Percentiles rank a stretch among this genome's conserved stretches.
Evolutionary conservation across 2,888 invertebrate genomes (phyloP).

Genomic region (Chrysina gloriosa): DNA sequence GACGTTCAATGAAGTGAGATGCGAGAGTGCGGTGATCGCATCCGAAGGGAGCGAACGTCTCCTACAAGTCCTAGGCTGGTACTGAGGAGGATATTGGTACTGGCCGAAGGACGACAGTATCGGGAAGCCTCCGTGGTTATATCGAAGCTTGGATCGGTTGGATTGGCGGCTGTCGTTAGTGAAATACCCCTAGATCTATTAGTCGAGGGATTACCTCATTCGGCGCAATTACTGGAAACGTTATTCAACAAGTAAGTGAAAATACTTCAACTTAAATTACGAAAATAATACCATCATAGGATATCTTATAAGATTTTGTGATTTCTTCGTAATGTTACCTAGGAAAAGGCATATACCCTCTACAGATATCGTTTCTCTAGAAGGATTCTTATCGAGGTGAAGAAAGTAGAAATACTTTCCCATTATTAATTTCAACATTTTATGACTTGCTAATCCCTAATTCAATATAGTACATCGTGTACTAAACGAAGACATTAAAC

Average conservation of each 20-base stretch:
- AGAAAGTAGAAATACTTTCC: too few species aligned
- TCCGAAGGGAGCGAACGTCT: slow-evolving; percentile 73
- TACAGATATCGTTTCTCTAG: too few species aligned
- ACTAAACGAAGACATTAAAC: too few species aligned
- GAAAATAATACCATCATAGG: too few species aligned
- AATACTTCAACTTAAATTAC: too few species aligned
- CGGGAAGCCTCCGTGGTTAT: slow-evolving; percentile 91
- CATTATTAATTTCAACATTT: too few species aligned
- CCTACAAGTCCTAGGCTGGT: slow-evolving; percentile 77
- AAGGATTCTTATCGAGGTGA: too few species aligned
- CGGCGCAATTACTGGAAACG: slow-evolving; percentile 87
- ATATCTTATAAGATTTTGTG: too few species aligned
- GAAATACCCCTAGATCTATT: slow-evolving; percentile 89
- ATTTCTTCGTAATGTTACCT: too few species aligned
- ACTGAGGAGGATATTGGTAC: slow-evolving; percentile 76
- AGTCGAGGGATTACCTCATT: slow-evolving; percentile 90
- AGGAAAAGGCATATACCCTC: too few species aligned
- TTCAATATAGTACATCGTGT: too few species aligned
- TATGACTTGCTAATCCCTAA: too few species aligned
- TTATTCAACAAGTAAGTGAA: slow-evolving; percentile 78
- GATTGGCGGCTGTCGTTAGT: slow-evolving; percentile 78
- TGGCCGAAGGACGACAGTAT: slow-evolving; percentile 90
- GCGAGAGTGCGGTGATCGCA: slow-evolving; percentile 80
- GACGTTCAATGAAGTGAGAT: slow-evolving; percentile 62
- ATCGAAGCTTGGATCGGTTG: slow-evolving; percentile 81